Conservation (phyloP, 2,888 invertebrate genomes). For the Nymphalis urticae region DNA sequence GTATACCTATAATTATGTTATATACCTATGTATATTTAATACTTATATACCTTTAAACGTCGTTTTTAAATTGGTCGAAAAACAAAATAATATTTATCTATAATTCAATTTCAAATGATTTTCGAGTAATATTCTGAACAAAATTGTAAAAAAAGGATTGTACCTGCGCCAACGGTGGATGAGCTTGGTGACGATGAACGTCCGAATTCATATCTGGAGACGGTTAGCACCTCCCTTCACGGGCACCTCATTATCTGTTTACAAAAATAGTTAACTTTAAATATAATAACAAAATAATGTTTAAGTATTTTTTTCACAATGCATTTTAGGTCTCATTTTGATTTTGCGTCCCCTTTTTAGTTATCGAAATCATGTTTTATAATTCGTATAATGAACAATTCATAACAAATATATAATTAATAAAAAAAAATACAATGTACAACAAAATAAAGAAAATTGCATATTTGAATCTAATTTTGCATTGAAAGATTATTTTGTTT, state of each 20-base stretch:
- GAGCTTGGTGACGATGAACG: conserved; percentile 79
- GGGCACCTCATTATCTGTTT: conserved; percentile 71
- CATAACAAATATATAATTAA: background rate
- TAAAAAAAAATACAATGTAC: background rate
- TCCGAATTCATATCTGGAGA: conserved; percentile 77
- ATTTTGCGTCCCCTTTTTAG: too few relatives aligned
- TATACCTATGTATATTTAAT: background rate
- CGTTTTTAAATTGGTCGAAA: background rate
- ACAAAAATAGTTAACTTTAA: conserved; percentile 45
- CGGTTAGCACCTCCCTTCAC: conserved; percentile 64
- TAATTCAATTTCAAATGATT: too few relatives aligned
- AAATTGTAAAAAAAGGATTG: background rate
- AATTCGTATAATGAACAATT: too few relatives aligned
- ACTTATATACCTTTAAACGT: background rate
- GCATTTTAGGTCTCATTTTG: too few relatives aligned
- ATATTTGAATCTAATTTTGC: background rate
- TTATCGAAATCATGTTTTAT: too few relatives aligned
- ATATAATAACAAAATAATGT: background rate
- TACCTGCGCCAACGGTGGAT: conserved; percentile 79
- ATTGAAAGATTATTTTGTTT: background rate
- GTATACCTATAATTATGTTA: background rate
- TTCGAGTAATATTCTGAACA: too few relatives aligned
- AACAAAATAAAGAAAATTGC: background rate
- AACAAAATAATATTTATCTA: too few relatives aligned
- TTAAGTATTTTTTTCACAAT: too few relatives aligned